A percentile compares a stretch with the other conserved stretches of the same genome.
Evolutionary conservation across 1,140 invertebrate genomes (phyloP).

Genomic region (Drosophila bocqueti): DNA sequence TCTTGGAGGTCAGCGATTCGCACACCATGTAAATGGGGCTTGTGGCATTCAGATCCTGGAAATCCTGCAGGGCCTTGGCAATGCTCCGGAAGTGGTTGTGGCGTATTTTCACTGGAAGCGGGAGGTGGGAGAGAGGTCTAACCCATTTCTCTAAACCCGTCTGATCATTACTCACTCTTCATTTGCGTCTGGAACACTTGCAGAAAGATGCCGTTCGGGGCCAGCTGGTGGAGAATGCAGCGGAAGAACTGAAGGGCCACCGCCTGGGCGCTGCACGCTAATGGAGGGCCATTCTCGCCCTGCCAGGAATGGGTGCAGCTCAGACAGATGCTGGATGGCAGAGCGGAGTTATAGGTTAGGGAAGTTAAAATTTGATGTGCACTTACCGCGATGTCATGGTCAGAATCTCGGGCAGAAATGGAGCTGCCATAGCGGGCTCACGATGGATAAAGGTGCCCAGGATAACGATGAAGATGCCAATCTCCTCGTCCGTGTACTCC

Average conservation of each 20-base stretch:
- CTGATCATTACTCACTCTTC: constrained; percentile 87
- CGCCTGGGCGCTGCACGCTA: constrained; percentile 95
- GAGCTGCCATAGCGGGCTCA: constrained; percentile 96
- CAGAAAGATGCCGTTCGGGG: constrained; percentile 97
- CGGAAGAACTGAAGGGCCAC: constrained; percentile 98
- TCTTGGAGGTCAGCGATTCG: constrained; percentile 96
- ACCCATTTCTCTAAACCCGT: accelerated
- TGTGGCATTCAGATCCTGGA: constrained; percentile 97
- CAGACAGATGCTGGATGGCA: constrained; percentile 88
- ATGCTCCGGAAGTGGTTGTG: constrained; percentile 95
- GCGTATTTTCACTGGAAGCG: constrained; percentile 70
- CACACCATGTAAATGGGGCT: constrained; percentile 96
- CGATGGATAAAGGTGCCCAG: constrained; percentile 98
- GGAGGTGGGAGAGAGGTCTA: background rate
- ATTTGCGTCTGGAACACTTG: constrained; percentile 97
- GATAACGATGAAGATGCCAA: constrained; percentile 97
- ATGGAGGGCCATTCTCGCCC: constrained; percentile 93
- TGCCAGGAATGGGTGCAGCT: constrained; percentile 95
- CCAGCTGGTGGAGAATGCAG: constrained; percentile 97
- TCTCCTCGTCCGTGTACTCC: constrained; percentile 98
- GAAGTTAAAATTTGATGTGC: background rate
- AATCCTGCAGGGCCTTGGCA: constrained; percentile 96
- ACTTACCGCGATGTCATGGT: constrained; percentile 93
- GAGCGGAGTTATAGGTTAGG: background rate
- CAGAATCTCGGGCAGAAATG: constrained; percentile 96